A percentile compares a stretch with the other conserved stretches of the same genome.
These are phyloP conservation scores for Pseudonaja textilis DNA, from an alignment of 2,113 vertebrate genomes.

Conservation along the genomic window DNA sequence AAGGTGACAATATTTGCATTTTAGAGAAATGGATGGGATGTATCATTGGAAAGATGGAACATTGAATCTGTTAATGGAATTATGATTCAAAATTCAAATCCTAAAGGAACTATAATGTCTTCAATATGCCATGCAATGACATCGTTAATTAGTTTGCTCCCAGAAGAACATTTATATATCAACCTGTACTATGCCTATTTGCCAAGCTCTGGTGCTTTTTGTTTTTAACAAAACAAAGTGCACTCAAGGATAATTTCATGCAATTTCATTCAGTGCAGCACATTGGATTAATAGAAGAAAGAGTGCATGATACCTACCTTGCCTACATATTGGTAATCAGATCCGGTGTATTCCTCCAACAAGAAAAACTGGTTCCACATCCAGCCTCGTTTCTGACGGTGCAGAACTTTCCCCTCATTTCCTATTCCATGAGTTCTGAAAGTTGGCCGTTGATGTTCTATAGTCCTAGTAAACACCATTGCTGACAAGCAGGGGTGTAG, in stretches of 20 bases:
- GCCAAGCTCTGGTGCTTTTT: neutral
- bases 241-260: neutral
- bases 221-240: neutral
- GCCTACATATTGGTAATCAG: conserved; percentile 80
- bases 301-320: conserved; percentile 68
- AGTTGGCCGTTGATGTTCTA: conserved; percentile 61
- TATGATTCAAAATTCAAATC: neutral
- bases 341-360: conserved; percentile 80
- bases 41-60: neutral
- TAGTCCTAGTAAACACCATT: conserved; percentile 74
- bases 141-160: neutral
- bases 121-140: neutral
- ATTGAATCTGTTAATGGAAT: neutral
- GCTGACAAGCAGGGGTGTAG: conserved; percentile 64
- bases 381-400: conserved; percentile 80
- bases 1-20: neutral
- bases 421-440: conserved; percentile 53
- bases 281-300: neutral
- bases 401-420: conserved; percentile 73
- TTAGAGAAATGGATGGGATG: neutral
- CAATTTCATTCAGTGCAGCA: neutral
- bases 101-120: neutral
- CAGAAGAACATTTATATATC: neutral
- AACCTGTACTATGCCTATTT: neutral
- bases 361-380: conserved; percentile 86